A percentile compares a stretch with the other conserved stretches of the same genome.
These are phyloP conservation scores for Cryptoleucopteryx plumbea DNA, from an alignment of 2,113 vertebrate species.

Conservation along the genomic window DNA sequence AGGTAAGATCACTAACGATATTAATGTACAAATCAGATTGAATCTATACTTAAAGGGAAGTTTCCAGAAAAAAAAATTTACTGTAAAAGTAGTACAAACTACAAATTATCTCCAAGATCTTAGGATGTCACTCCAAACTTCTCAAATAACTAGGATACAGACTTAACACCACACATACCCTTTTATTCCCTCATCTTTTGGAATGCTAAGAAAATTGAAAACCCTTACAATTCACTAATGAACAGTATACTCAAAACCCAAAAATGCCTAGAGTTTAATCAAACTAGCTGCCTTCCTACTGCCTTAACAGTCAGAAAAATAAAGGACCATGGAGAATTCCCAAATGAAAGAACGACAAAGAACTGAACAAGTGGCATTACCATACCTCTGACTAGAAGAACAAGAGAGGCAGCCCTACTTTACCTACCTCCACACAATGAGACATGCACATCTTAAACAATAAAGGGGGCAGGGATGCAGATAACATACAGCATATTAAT, in stretches of 20 bases:
- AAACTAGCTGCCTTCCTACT: neutral
- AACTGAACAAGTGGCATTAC: neutral
- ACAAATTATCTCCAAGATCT: neutral
- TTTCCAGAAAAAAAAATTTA: neutral
- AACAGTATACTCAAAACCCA: neutral
- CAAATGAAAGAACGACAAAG: neutral
- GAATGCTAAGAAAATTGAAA: neutral
- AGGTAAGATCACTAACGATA: neutral
- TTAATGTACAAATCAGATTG: neutral
- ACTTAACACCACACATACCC: neutral
- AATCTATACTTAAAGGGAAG: neutral
- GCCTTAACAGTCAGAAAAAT: neutral
- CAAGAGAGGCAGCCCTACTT: neutral
- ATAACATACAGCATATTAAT: neutral
- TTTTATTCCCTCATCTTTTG: neutral
- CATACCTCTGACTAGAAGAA: neutral
- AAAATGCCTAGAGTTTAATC: neutral
- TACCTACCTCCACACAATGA: neutral
- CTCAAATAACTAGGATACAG: neutral
- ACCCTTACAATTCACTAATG: neutral
- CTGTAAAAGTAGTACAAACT: neutral
- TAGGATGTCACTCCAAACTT: neutral
- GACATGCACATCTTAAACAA: neutral
- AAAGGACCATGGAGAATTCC: neutral
- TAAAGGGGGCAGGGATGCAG: neutral